phyloP scores from a whole-genome alignment of 1,140 invertebrate species.

The Mya arenaria region DNA sequence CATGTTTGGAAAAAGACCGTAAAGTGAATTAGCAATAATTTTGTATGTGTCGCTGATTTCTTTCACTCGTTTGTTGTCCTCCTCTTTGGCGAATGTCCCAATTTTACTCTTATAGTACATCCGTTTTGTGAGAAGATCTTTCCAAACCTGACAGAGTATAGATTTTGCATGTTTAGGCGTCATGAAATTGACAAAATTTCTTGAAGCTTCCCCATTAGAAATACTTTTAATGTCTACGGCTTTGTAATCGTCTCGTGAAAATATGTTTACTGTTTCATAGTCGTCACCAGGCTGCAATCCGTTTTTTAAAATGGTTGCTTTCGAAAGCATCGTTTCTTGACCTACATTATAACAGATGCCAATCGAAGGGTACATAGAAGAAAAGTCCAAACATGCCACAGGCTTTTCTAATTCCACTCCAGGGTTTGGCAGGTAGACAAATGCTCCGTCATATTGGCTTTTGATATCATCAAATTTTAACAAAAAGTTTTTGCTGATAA shows the following conservation, averaged over 20 bases:
- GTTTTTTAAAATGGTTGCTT: not conserved
- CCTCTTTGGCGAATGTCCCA: not conserved
- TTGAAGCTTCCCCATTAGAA: not conserved
- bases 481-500: not conserved
- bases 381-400: not conserved
- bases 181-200: not conserved
- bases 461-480: not conserved
- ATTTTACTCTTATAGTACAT: not conserved
- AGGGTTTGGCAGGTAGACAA: not conserved
- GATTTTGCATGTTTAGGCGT: not conserved
- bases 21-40: not conserved
- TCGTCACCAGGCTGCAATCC: not conserved
- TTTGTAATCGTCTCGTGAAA: not conserved
- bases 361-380: not conserved
- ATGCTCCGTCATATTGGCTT: constrained; percentile 2
- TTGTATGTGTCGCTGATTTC: not conserved
- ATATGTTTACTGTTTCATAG: not conserved
- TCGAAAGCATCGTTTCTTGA: not conserved
- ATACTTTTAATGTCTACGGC: not conserved
- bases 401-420: not conserved
- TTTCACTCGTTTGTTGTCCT: not conserved
- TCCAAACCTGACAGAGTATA: not conserved
- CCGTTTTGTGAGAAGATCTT: not conserved
- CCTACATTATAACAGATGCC: not conserved
- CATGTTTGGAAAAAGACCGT: constrained; percentile 6